These are phyloP conservation scores for Thermophis baileyi DNA, from an alignment of 2,113 vertebrate genomes.

Conservation along the genomic window DNA sequence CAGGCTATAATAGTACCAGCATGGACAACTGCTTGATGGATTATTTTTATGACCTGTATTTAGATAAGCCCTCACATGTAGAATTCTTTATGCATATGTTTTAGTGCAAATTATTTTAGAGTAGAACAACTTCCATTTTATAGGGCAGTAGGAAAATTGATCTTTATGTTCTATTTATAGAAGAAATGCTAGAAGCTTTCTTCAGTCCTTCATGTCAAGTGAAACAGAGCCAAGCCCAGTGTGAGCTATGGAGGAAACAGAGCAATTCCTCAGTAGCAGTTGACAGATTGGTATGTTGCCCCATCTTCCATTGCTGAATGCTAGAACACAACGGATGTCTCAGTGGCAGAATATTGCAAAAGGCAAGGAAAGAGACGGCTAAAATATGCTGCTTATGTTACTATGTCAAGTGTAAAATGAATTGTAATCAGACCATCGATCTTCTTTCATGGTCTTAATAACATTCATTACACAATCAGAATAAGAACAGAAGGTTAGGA, in stretches of 20 bases:
- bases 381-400: conserved; percentile 33
- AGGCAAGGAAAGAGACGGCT: conserved; percentile 44
- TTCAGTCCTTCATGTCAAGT: conserved; percentile 26
- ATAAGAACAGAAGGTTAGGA: conserved; percentile 24
- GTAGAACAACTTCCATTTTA: conserved; percentile 55
- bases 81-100: conserved; percentile 65
- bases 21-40: conserved; percentile 20
- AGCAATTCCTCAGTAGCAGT: conserved; percentile 41
- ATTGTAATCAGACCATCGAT: conserved; percentile 36
- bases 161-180: conserved; percentile 52
- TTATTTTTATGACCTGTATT: conserved; percentile 31
- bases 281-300: conserved; percentile 27
- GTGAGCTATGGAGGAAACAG: conserved; percentile 10
- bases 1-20: conserved; percentile 56
- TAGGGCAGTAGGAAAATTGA: conserved; percentile 18
- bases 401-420: conserved; percentile 46
- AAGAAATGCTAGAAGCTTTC: conserved; percentile 39
- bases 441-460: neutral
- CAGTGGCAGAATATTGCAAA: conserved; percentile 52
- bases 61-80: conserved; percentile 48
- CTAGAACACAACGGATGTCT: conserved; percentile 50
- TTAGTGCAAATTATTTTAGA: conserved; percentile 52
- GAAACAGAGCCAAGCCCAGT: conserved; percentile 41
- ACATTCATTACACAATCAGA: neutral
- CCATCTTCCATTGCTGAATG: conserved; percentile 32